A percentile compares a stretch with the other conserved stretches of the same genome.
Evolutionary conservation across 2,797 vertebrate species (phyloP).

Genomic region (Pipistrellus pipistrellus): DNA sequence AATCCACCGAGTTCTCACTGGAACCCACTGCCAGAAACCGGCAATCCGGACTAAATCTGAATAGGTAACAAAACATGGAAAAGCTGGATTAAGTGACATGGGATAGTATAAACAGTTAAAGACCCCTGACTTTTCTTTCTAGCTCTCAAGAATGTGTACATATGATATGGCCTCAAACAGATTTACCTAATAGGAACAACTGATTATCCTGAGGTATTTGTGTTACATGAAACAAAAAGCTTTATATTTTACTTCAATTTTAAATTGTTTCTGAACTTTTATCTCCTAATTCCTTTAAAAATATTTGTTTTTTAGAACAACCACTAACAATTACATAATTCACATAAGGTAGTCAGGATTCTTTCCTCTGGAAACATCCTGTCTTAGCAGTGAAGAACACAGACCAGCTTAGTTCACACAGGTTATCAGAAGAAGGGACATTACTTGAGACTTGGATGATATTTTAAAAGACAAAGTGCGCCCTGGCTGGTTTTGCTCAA

Average conservation of each 20-base stretch:
- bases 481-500: no score
- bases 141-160: not conserved
- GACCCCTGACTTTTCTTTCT: not conserved
- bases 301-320: not conserved
- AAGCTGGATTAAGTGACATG: not conserved
- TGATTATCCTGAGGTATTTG: not conserved
- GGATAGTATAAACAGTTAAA: not conserved
- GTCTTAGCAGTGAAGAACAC: not conserved
- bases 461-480: no score
- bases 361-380: not conserved
- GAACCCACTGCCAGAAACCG: slow-evolving; percentile 97
- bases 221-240: slow-evolving; percentile 18
- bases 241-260: slow-evolving; percentile 13
- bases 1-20: slow-evolving; percentile 96
- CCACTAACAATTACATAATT: not conserved
- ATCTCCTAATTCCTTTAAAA: slow-evolving; percentile 37
- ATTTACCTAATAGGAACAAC: not conserved
- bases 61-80: slow-evolving; percentile 45
- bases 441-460: not conserved
- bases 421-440: not conserved
- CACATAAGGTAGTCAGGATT: not conserved
- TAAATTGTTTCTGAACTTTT: not conserved
- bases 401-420: not conserved
- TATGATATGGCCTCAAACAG: not conserved
- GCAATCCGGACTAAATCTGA: slow-evolving; percentile 97